Conservation (phyloP, 2,113 vertebrate species). For the Stigmatopora nigra region DNA sequence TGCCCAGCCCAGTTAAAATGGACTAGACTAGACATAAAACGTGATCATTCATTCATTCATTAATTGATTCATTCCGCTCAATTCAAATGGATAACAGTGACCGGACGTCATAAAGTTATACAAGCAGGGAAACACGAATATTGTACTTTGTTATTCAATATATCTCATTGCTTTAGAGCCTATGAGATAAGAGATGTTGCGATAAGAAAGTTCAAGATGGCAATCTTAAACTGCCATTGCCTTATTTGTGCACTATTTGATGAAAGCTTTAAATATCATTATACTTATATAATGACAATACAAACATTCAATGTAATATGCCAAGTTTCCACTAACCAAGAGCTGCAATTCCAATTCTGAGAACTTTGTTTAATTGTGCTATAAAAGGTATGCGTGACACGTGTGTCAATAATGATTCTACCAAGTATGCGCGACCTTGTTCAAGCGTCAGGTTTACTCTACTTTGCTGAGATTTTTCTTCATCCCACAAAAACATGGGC, state of each 20-base stretch:
- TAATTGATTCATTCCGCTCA: too few relatives aligned
- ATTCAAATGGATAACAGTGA: too few relatives aligned
- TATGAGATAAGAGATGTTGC: slow-evolving; percentile 8
- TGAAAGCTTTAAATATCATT: too few relatives aligned
- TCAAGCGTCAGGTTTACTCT: neutral
- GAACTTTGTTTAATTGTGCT: neutral
- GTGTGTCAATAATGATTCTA: neutral
- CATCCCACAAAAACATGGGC: neutral
- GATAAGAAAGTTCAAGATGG: slow-evolving; percentile 23
- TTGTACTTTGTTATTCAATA: neutral
- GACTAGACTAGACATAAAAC: too few relatives aligned
- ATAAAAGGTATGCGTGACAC: neutral
- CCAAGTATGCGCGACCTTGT: neutral
- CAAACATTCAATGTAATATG: too few relatives aligned
- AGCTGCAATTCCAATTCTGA: neutral
- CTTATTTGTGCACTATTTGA: neutral
- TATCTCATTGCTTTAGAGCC: slow-evolving; percentile 2
- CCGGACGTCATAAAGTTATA: neutral
- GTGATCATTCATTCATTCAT: too few relatives aligned
- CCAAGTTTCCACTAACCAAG: neutral
- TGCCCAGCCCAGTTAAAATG: too few relatives aligned
- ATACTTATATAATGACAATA: too few relatives aligned
- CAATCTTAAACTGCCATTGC: neutral
- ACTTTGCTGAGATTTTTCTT: too few relatives aligned
- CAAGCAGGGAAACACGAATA: neutral